These are phyloP conservation scores for Microtus pennsylvanicus DNA, from an alignment of 2,113 vertebrate species.

Conservation along the genomic window DNA sequence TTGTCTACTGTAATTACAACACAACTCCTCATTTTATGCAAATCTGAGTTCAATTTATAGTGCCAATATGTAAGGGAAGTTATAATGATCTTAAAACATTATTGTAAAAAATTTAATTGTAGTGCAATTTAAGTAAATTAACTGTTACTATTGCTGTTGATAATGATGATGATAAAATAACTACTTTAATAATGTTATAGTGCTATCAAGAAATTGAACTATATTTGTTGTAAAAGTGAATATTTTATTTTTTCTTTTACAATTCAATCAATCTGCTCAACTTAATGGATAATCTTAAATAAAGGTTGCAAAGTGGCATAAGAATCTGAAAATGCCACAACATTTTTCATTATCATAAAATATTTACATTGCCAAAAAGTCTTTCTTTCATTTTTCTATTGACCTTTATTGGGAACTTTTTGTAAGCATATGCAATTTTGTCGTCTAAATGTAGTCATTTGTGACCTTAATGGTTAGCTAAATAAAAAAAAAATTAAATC, in stretches of 20 bases:
- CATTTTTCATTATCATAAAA: slow-evolving; percentile 41
- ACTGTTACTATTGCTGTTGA: not conserved
- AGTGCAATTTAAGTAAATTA: not conserved
- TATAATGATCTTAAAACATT: not conserved
- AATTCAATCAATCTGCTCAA: not conserved
- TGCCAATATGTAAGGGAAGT: not conserved
- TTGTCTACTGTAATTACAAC: not conserved
- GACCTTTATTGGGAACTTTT: slow-evolving; percentile 64
- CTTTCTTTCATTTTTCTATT: slow-evolving; percentile 67
- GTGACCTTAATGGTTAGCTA: slow-evolving; percentile 64
- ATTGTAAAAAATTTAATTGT: slow-evolving; percentile 4
- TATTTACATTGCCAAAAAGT: slow-evolving; percentile 62
- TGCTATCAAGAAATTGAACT: not conserved
- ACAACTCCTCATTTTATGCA: not conserved
- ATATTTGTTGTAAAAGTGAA: not conserved
- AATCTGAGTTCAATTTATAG: not conserved
- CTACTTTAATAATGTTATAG: not conserved
- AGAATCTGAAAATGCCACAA: slow-evolving; percentile 16
- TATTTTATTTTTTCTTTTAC: not conserved
- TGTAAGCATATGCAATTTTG: slow-evolving; percentile 64
- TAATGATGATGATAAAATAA: not conserved
- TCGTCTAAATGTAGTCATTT: slow-evolving; percentile 66
- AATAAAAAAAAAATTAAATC: slow-evolving; percentile 53
- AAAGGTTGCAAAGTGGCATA: not conserved
- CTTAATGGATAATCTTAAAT: not conserved